A percentile compares a stretch with the other conserved stretches of the same genome.
These are phyloP conservation scores for Alces alces DNA, from an alignment of 2,113 vertebrate genomes.

Conservation along the genomic window DNA sequence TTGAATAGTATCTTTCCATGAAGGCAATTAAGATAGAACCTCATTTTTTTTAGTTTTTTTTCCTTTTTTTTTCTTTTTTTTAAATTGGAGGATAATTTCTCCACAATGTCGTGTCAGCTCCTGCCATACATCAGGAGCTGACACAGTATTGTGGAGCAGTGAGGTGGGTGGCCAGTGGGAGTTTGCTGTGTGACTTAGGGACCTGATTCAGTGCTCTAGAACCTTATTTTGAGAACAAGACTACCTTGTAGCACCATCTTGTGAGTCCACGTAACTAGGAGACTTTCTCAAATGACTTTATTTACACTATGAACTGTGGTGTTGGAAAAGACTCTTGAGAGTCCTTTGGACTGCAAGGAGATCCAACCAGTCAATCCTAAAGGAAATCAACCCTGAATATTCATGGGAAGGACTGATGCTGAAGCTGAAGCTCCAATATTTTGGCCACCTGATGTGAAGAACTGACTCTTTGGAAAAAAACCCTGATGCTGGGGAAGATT, in stretches of 20 bases:
- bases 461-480: neutral
- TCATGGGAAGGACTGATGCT: neutral
- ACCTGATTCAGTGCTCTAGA: neutral
- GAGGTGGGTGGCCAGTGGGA: neutral
- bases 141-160: neutral
- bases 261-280: neutral
- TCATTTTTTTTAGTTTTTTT: neutral
- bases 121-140: neutral
- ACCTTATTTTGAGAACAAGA: neutral
- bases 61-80: neutral
- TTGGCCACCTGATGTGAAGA: neutral
- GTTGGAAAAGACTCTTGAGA: neutral
- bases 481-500: neutral
- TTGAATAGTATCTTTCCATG: neutral
- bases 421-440: neutral
- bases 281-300: neutral
- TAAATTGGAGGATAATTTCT: neutral
- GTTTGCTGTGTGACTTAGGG: neutral
- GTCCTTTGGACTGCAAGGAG: neutral
- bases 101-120: neutral
- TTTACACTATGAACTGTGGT: neutral
- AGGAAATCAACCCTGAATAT: neutral
- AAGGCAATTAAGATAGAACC: neutral
- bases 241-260: neutral
- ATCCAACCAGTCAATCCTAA: neutral